Evolutionary conservation across 2,113 vertebrate genomes (phyloP).

Genomic region (Cranoglanis bouderius): DNA sequence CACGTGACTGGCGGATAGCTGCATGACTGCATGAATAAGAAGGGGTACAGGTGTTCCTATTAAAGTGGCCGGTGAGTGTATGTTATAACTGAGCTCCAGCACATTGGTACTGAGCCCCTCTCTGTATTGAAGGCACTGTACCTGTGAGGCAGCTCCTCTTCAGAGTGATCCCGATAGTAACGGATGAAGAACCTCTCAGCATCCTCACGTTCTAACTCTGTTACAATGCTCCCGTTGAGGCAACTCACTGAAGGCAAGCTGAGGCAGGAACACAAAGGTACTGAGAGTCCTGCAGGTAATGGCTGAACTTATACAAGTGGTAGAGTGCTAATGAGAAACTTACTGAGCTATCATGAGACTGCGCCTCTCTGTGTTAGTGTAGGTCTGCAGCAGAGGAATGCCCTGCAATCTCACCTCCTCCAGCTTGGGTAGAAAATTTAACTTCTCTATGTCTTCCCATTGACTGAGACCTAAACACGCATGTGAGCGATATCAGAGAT

Average conservation of each 20-base stretch:
- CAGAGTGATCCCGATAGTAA: constrained; percentile 84
- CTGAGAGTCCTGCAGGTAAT: neutral
- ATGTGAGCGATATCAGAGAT: neutral
- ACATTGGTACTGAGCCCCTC: neutral
- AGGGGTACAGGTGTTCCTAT: neutral
- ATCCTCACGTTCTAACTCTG: constrained; percentile 87
- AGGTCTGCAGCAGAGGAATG: constrained; percentile 91
- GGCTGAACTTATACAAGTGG: neutral
- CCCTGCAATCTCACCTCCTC: constrained; percentile 93
- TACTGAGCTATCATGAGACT: constrained; percentile 89
- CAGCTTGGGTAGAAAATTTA: constrained; percentile 92
- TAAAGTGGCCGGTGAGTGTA: neutral
- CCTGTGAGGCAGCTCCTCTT: constrained; percentile 90
- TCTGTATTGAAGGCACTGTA: constrained; percentile 51
- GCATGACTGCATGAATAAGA: neutral
- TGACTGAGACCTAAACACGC: constrained; percentile 81
- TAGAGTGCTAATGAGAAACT: constrained; percentile 50
- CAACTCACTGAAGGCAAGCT: constrained; percentile 87
- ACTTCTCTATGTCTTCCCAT: constrained; percentile 96
- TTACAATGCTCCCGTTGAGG: constrained; percentile 92
- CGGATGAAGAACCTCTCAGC: constrained; percentile 97
- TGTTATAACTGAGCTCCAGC: neutral
- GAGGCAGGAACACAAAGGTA: constrained; percentile 28
- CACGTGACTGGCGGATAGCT: neutral
- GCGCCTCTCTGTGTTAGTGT: constrained; percentile 89